Evolutionary conservation across 2,113 vertebrate genomes (phyloP).

Genomic region (Vulpes lagopus): DNA sequence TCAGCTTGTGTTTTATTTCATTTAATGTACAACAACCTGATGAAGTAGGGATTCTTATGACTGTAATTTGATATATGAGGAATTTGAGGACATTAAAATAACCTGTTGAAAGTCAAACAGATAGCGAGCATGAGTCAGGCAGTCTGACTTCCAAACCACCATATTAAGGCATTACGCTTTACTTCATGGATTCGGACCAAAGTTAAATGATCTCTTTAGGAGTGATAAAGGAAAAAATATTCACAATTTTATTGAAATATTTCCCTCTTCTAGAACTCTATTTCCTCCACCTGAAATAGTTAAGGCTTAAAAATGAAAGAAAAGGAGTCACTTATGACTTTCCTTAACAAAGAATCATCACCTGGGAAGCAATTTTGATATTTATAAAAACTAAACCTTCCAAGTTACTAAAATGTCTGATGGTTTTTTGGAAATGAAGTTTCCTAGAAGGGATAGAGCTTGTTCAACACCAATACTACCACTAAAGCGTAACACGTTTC

Average conservation of each 20-base stretch:
- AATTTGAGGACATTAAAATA: background rate
- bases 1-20: background rate
- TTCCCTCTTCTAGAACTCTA: background rate
- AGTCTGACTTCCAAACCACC: background rate
- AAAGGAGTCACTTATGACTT: background rate
- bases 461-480: background rate
- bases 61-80: background rate
- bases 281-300: slow-evolving; percentile 26
- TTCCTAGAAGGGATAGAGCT: background rate
- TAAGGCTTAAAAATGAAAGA: background rate
- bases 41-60: background rate
- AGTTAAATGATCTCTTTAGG: background rate
- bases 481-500: background rate
- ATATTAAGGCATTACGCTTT: too few relatives aligned
- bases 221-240: background rate
- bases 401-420: background rate
- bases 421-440: background rate
- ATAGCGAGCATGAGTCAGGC: background rate
- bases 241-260: background rate
- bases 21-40: background rate
- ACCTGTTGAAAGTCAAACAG: background rate
- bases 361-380: background rate
- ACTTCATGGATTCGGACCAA: background rate
- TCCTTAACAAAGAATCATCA: background rate
- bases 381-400: slow-evolving; percentile 10